These are phyloP conservation scores for Bubo bubo DNA, from an alignment of 2,113 vertebrate genomes.

Conservation along the genomic window DNA sequence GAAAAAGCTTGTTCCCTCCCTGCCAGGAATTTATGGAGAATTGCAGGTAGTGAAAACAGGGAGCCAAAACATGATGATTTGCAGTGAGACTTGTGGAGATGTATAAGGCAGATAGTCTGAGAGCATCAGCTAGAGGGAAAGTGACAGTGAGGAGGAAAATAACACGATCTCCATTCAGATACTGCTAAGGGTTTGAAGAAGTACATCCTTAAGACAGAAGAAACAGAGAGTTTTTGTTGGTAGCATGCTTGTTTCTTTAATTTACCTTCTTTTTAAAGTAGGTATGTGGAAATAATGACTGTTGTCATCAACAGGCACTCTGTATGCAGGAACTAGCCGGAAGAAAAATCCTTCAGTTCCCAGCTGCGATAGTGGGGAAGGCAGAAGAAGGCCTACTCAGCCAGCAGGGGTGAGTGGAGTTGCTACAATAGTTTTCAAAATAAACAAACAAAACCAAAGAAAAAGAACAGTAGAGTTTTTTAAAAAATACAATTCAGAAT, in stretches of 20 bases:
- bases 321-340: background rate
- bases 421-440: background rate
- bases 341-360: background rate
- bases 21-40: background rate
- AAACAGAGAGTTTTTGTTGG: background rate
- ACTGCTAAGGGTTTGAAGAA: background rate
- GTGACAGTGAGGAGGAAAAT: background rate
- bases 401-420: conserved; percentile 49
- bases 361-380: background rate
- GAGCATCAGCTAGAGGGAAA: background rate
- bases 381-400: background rate
- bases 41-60: background rate
- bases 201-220: background rate
- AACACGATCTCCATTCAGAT: background rate
- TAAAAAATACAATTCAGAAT: background rate
- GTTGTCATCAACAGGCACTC: background rate
- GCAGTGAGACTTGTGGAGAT: background rate
- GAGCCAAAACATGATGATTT: background rate
- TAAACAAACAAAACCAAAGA: background rate
- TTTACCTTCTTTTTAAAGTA: conserved; percentile 1
- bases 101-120: background rate
- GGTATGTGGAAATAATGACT: conserved; percentile 14
- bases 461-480: background rate
- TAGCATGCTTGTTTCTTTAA: background rate
- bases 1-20: background rate